phyloP scores from a whole-genome alignment of 2,888 invertebrate genomes.

The Crocallis elinguaria region DNA sequence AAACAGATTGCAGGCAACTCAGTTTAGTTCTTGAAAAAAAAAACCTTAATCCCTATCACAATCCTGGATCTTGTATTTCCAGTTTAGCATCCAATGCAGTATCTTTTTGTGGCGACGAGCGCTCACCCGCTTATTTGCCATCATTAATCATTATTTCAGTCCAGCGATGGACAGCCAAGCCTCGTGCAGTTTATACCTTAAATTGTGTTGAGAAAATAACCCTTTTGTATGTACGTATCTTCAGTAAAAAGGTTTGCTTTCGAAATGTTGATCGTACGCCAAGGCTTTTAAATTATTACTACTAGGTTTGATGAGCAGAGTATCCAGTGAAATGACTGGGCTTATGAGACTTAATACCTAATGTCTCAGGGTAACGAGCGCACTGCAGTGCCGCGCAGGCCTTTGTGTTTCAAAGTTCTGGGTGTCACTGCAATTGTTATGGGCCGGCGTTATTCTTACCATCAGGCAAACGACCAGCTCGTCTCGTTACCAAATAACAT shows the following conservation, averaged over 20 bases:
- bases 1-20: background rate
- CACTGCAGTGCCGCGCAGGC: no score
- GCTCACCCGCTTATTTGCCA: conserved; percentile 84
- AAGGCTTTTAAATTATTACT: conserved; percentile 4
- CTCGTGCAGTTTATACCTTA: conserved; percentile 57
- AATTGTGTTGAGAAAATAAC: conserved; percentile 82
- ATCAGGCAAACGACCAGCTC: no score
- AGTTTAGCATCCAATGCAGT: conserved; percentile 69
- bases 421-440: no score
- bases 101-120: conserved; percentile 67
- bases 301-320: no score
- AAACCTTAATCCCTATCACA: conserved; percentile 30
- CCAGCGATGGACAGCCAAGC: conserved; percentile 60
- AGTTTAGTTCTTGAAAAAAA: conserved; percentile 1
- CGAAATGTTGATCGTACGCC: background rate
- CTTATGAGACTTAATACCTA: no score
- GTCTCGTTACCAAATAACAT: no score
- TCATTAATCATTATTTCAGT: conserved; percentile 85
- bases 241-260: conserved; percentile 17
- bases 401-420: no score
- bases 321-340: no score
- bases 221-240: conserved; percentile 69
- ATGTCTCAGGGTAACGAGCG: no score
- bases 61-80: conserved; percentile 32
- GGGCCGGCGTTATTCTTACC: no score